These are phyloP conservation scores for Emmelina monodactyla DNA, from an alignment of 2,888 invertebrate species.

Conservation along the genomic window DNA sequence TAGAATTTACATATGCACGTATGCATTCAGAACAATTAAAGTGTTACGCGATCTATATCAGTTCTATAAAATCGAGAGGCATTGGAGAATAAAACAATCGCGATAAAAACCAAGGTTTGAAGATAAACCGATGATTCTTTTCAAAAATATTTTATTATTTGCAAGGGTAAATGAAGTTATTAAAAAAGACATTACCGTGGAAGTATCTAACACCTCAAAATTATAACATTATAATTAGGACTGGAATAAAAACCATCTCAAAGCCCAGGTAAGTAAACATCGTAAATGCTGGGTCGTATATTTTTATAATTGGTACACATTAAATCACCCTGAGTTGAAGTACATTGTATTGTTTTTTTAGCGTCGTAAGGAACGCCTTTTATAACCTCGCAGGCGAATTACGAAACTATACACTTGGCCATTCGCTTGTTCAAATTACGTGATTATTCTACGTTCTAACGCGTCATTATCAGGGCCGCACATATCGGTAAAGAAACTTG, in stretches of 20 bases:
- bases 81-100: neutral
- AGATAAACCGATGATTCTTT: too few relatives aligned
- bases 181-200: too few relatives aligned
- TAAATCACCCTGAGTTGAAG: neutral
- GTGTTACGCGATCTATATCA: conserved; percentile 14
- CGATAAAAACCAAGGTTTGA: neutral
- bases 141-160: too few relatives aligned
- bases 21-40: conserved; percentile 19
- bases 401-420: conserved; percentile 17
- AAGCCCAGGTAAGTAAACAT: too few relatives aligned
- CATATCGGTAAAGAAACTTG: conserved; percentile 21
- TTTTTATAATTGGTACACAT: too few relatives aligned
- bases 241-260: too few relatives aligned
- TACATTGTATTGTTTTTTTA: conserved; percentile 1
- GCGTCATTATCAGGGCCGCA: conserved; percentile 30
- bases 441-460: conserved; percentile 21
- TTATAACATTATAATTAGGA: too few relatives aligned
- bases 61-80: conserved; percentile 7
- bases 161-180: too few relatives aligned
- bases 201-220: too few relatives aligned
- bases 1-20: conserved; percentile 7
- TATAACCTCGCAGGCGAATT: conserved; percentile 24
- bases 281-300: too few relatives aligned
- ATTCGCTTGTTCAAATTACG: conserved; percentile 25
- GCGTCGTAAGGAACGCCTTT: neutral